Conservation (phyloP, 2,888 invertebrate genomes). For the Oxyteleia sp. region DNA sequence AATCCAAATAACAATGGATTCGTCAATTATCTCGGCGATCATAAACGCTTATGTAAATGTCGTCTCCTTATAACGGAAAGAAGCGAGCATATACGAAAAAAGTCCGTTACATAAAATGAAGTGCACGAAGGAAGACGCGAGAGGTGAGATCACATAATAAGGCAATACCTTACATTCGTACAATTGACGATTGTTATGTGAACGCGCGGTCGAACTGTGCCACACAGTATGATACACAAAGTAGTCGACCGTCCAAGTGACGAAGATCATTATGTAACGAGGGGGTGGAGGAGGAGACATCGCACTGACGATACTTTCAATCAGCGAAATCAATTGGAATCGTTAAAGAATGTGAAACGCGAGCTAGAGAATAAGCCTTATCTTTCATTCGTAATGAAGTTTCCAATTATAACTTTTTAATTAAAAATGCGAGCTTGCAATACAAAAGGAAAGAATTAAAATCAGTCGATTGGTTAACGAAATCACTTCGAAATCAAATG, state of each 20-base stretch:
- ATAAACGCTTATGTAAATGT: slow-evolving; percentile 27
- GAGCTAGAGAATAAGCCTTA: slow-evolving; percentile 36
- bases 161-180: no score
- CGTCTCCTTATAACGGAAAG: no score
- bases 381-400: slow-evolving; percentile 42
- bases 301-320: slow-evolving; percentile 58
- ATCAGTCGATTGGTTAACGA: no score
- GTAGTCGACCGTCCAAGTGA: slow-evolving; percentile 77
- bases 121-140: no score
- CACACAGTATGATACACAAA: slow-evolving; percentile 78
- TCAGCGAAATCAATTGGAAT: slow-evolving; percentile 45
- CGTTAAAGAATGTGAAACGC: slow-evolving; percentile 39
- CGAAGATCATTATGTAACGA: slow-evolving; percentile 78
- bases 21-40: slow-evolving; percentile 18
- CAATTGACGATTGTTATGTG: no score
- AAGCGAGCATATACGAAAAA: no score
- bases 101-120: no score
- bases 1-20: slow-evolving; percentile 17
- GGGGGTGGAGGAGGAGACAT: slow-evolving; percentile 50
- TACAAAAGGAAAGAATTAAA: no score
- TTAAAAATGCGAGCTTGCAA: no score
- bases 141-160: no score
- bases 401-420: slow-evolving; percentile 55
- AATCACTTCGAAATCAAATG: no score
- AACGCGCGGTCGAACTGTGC: slow-evolving; percentile 38